Percentiles rank a stretch among this genome's conserved stretches.
Conservation (phyloP, 2,888 invertebrate genomes). For the Thereva unica region DNA sequence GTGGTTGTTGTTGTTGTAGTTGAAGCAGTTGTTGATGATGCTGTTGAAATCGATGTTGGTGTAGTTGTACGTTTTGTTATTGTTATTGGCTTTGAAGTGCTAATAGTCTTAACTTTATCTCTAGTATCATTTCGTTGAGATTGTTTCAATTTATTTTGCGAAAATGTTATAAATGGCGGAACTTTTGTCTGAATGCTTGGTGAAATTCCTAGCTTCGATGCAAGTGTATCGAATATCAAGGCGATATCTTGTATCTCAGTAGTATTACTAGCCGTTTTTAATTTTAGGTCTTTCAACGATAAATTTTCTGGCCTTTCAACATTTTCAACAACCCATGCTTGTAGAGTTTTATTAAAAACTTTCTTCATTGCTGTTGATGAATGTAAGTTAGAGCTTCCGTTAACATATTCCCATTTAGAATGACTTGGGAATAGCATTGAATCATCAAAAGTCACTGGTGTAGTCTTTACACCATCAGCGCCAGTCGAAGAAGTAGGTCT, state of each 20-base stretch:
- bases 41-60: constrained; percentile 26
- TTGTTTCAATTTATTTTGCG: constrained; percentile 54
- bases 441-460: constrained; percentile 51
- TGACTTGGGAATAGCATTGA: constrained; percentile 56
- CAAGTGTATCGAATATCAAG: constrained; percentile 66
- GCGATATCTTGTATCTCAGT: constrained; percentile 66
- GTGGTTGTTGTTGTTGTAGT: constrained; percentile 3
- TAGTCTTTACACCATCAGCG: background rate
- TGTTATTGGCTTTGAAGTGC: constrained; percentile 37
- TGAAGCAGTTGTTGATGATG: constrained; percentile 34
- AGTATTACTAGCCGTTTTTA: constrained; percentile 55
- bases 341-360: constrained; percentile 66
- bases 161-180: constrained; percentile 51
- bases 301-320: constrained; percentile 51
- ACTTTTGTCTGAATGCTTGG: constrained; percentile 53
- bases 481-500: constrained; percentile 3
- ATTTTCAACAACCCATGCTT: constrained; percentile 67
- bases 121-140: constrained; percentile 48
- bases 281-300: constrained; percentile 50
- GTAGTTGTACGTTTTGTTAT: constrained; percentile 39
- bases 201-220: constrained; percentile 61
- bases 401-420: constrained; percentile 65
- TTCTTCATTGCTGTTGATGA: constrained; percentile 59
- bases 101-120: constrained; percentile 27
- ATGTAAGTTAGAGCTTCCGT: constrained; percentile 52